Evolutionary conservation across 92 coral and sea anemone genomes (phyloP).

Genomic region (Nematostella vectensis): DNA sequence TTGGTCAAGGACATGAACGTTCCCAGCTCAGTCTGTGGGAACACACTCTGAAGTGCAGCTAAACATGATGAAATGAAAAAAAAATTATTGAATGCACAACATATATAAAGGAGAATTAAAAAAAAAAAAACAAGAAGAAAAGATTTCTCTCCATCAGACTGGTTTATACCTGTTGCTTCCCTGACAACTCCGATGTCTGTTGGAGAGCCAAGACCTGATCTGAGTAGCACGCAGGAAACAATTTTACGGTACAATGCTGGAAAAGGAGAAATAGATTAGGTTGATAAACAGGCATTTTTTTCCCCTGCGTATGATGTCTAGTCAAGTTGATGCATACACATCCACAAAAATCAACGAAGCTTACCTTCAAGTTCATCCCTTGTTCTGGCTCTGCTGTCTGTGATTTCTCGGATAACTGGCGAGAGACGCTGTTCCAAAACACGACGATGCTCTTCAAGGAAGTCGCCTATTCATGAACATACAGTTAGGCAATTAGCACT

Average conservation of each 20-base stretch:
- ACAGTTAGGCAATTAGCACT: neutral
- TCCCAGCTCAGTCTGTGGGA: slow-evolving; percentile 99
- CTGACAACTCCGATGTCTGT: slow-evolving; percentile 95
- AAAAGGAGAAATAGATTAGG: neutral
- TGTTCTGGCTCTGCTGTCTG: slow-evolving; percentile 99
- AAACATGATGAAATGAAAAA: neutral
- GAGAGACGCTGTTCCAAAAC: slow-evolving; percentile 87
- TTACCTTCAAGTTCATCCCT: slow-evolving; percentile 98
- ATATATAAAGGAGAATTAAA: too few species aligned
- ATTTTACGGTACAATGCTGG: slow-evolving; percentile 89
- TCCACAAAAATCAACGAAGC: too few species aligned
- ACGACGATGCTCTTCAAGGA: slow-evolving; percentile 86
- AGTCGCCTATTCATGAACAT: slow-evolving; percentile 95
- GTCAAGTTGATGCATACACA: too few species aligned
- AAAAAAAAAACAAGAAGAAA: too few species aligned
- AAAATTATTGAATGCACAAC: too few species aligned
- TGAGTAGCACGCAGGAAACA: slow-evolving; percentile 86
- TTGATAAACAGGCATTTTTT: too few species aligned
- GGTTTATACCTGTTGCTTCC: slow-evolving; percentile 97
- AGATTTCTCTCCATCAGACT: too few species aligned
- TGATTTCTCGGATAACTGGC: slow-evolving; percentile 91
- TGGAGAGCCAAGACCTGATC: slow-evolving; percentile 98
- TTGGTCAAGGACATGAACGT: slow-evolving; percentile 96
- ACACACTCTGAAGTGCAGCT: slow-evolving; percentile 99
- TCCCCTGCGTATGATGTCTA: too few species aligned